Percentiles rank a stretch among this genome's conserved stretches.
Evolutionary conservation across 2,113 vertebrate genomes (phyloP).

Genomic region (Triplophysa tibetana): DNA sequence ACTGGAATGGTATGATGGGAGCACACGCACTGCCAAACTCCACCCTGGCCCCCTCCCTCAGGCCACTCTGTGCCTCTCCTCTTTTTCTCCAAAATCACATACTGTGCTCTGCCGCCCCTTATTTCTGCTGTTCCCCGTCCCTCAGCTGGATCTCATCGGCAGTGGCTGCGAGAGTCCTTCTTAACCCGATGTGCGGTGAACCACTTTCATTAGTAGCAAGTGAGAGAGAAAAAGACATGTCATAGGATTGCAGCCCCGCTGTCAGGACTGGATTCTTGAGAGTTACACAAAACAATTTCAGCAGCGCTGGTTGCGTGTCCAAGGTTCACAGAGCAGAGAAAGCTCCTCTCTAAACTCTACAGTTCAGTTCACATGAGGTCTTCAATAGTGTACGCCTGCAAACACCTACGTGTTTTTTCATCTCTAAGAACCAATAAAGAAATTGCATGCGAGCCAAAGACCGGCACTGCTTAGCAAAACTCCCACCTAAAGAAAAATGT

Average conservation of each 20-base stretch:
- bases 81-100: slow-evolving; percentile 33
- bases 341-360: slow-evolving; percentile 60
- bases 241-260: slow-evolving; percentile 25
- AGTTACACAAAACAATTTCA: slow-evolving; percentile 27
- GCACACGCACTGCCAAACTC: slow-evolving; percentile 71
- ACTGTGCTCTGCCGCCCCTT: slow-evolving; percentile 59
- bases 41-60: slow-evolving; percentile 68
- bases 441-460: neutral
- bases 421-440: slow-evolving; percentile 25
- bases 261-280: slow-evolving; percentile 30
- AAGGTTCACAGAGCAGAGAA: slow-evolving; percentile 62
- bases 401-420: neutral
- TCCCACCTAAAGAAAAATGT: slow-evolving; percentile 63
- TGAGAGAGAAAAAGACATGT: slow-evolving; percentile 41
- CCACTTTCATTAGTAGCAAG: slow-evolving; percentile 51
- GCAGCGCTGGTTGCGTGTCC: neutral
- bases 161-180: slow-evolving; percentile 43
- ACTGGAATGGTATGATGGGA: slow-evolving; percentile 79
- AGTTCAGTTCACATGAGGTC: slow-evolving; percentile 62
- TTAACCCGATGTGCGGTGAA: slow-evolving; percentile 51
- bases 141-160: slow-evolving; percentile 46
- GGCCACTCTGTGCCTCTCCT: slow-evolving; percentile 71
- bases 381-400: slow-evolving; percentile 36
- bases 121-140: slow-evolving; percentile 51
- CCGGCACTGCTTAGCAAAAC: slow-evolving; percentile 33